Percentiles rank a stretch among this genome's conserved stretches.
These are phyloP conservation scores for Odontomachus brunneus DNA, from an alignment of 1,140 invertebrate genomes.

Conservation along the genomic window DNA sequence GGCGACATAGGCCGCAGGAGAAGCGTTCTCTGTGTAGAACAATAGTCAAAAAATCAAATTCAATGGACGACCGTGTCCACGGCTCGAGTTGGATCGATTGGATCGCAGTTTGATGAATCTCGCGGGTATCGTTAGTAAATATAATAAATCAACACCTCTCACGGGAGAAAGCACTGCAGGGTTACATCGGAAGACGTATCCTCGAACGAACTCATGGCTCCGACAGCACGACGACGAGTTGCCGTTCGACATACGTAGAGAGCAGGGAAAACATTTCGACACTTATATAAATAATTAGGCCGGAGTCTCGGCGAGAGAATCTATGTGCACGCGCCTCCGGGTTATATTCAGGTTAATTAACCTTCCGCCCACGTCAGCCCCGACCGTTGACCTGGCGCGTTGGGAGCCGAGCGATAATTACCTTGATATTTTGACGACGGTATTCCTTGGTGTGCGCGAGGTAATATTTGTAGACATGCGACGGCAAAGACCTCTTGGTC, in stretches of 20 bases:
- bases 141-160: too few species aligned
- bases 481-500: constrained; percentile 87
- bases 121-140: neutral
- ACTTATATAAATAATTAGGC: constrained; percentile 28
- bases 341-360: constrained; percentile 51
- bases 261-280: neutral
- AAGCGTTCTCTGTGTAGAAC: neutral
- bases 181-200: neutral
- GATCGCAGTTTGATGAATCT: neutral
- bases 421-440: constrained; percentile 86
- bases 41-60: neutral
- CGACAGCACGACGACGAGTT: neutral
- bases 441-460: constrained; percentile 86
- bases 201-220: constrained; percentile 12
- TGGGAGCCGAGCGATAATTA: constrained; percentile 79
- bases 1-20: neutral
- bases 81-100: constrained; percentile 16
- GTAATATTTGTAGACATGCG: constrained; percentile 90
- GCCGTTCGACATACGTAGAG: neutral
- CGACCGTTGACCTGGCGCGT: constrained; percentile 8
- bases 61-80: neutral
- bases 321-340: neutral
- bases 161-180: neutral
- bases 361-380: neutral
- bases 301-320: too few species aligned